phyloP scores from a whole-genome alignment of 2,113 vertebrate genomes.

The Coracopsis vasa region DNA sequence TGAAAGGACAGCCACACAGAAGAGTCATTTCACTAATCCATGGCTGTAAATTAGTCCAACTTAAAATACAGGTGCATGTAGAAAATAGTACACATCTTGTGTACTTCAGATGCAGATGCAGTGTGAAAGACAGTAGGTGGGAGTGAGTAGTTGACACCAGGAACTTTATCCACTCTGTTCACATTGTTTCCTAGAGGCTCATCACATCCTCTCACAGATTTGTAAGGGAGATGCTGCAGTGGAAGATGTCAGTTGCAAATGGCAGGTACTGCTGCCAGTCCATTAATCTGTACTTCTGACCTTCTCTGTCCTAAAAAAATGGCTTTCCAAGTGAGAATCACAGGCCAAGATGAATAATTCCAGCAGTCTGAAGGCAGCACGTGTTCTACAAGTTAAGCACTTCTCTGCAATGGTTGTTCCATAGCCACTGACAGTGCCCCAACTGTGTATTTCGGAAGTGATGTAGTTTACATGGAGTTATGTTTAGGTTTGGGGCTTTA shows the following conservation, averaged over 20 bases:
- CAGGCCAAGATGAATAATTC: background rate
- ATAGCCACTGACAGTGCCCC: background rate
- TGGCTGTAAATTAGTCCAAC: background rate
- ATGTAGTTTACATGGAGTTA: background rate
- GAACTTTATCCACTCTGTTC: background rate
- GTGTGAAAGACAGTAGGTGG: background rate
- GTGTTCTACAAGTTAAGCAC: background rate
- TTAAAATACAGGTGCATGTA: rapidly evolving
- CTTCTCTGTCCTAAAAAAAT: background rate
- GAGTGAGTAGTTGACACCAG: background rate
- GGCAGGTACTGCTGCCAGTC: background rate
- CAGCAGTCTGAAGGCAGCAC: background rate
- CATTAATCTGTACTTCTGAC: background rate
- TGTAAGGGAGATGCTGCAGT: background rate
- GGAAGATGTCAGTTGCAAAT: background rate
- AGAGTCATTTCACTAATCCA: background rate
- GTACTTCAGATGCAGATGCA: background rate
- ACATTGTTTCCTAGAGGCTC: background rate
- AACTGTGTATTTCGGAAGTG: background rate
- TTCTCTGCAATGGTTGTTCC: background rate
- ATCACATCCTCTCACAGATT: background rate
- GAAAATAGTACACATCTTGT: no score
- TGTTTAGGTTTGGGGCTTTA: background rate
- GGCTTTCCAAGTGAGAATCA: background rate
- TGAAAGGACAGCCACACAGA: background rate